phyloP scores from a whole-genome alignment of 2,797 vertebrate genomes.

The Cyprinella venusta region DNA sequence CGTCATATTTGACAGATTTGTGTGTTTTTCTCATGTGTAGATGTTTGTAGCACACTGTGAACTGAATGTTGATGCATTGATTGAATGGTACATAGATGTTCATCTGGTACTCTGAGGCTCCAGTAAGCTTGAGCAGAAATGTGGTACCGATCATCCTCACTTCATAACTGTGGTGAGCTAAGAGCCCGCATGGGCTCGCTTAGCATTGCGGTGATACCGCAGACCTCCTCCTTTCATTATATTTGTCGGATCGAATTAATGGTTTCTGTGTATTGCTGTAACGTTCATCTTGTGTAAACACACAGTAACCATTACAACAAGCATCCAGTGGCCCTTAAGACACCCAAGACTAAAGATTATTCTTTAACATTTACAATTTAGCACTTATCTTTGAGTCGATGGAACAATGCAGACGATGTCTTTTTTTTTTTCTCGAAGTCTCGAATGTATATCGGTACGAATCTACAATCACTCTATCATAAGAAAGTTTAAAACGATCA shows the following conservation, averaged over 20 bases:
- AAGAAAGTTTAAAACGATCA: neutral
- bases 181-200: neutral
- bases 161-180: conserved; percentile 19
- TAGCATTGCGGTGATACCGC: neutral
- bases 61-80: conserved; percentile 15
- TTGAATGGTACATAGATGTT: conserved; percentile 17
- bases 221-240: conserved; percentile 23
- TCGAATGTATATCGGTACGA: conserved; percentile 19
- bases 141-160: conserved; percentile 34
- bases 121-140: conserved; percentile 11
- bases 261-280: neutral
- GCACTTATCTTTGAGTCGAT: conserved; percentile 32
- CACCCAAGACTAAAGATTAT: neutral
- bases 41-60: conserved; percentile 22
- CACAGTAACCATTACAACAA: conserved; percentile 2
- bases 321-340: conserved; percentile 43
- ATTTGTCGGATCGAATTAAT: neutral
- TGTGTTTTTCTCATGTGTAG: conserved; percentile 47
- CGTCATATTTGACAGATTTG: conserved; percentile 67
- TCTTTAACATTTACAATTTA: conserved; percentile 28
- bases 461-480: conserved; percentile 28
- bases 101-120: conserved; percentile 33
- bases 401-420: conserved; percentile 18
- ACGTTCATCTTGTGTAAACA: neutral
- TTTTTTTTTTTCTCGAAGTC: conserved; percentile 9